Evolutionary conservation across 2,888 invertebrate genomes (phyloP), one percentile per base, ranked within the genome.

Genomic region (Xylophagus ater): DNA sequence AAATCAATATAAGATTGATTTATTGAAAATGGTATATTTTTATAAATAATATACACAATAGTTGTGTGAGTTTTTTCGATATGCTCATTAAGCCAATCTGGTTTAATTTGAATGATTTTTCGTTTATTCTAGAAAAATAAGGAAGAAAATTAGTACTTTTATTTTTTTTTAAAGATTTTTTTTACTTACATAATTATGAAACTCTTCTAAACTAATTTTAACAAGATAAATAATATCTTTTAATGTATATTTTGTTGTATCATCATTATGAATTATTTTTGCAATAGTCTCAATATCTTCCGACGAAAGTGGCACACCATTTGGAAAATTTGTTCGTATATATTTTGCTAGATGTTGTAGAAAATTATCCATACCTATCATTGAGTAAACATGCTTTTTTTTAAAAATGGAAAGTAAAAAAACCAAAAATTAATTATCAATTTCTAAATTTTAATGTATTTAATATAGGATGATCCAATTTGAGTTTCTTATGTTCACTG

Each of bases 1-100:
- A 41, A 23, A 34, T 43, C 43, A 19, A 45, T 41, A 30, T 20
- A 45, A 2, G 41, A 34, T 20, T 43, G 41, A 20, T 38, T 35
- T 4, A 45, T 34, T 2, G 21, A 9, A 8, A 42, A 17, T 7
- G 33, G 25, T 4, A 28, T 10, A 12, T 39, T 18, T 3, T 42
- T 38, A 12, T 40, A 25, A 5, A 45, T 20, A 8, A 18, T 36
- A 20, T 41, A 43, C 5, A 41, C 20, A 12, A 34, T 8, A 20
- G 23, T 9, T 14, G 35, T 35, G 13, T 33, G 29, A n/a, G 45
- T 45, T 12, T 29, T 9, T 17, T 32, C 23, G 9, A 43, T 14
- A 34, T 41, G 41, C n/a, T 41, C 32, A 12, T 26, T 35, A 14
- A 45, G 29, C 45, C 45, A 45, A 4, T 18, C 21, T 4, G 44